A percentile compares a stretch with the other conserved stretches of the same genome.
phyloP scores from a whole-genome alignment of 37 sponge, comb jelly and placozoan species.

The Haliclona indistincta region DNA sequence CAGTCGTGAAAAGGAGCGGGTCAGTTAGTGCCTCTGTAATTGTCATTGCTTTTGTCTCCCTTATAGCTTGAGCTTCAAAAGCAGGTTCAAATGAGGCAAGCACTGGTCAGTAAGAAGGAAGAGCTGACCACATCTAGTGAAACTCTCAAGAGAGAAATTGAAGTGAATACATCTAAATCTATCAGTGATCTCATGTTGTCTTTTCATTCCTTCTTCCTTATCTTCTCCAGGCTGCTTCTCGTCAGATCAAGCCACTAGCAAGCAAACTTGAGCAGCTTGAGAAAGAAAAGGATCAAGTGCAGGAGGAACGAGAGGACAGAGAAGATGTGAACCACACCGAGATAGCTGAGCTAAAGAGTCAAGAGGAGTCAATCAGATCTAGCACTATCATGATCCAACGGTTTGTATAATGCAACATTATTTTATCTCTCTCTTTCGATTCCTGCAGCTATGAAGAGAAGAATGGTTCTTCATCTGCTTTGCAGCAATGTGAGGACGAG shows the following conservation, averaged over 20 bases:
- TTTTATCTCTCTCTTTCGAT: too few relatives aligned
- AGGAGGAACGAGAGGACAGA: conserved; percentile 24
- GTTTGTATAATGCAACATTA: too few relatives aligned
- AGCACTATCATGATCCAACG: conserved; percentile 15
- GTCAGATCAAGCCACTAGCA: conserved; percentile 38
- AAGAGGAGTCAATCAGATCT: conserved; percentile 2
- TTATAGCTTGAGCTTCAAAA: conserved; percentile 58
- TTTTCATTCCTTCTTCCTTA: background rate
- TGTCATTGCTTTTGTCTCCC: background rate
- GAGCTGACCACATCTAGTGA: conserved; percentile 40
- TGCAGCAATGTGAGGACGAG: conserved; percentile 17
- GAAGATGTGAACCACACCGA: conserved; percentile 26
- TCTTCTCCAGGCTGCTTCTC: conserved; percentile 15
- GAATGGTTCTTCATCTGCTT: background rate
- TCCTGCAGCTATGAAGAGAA: background rate
- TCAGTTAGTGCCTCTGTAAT: conserved; percentile 1
- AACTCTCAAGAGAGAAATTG: conserved; percentile 51
- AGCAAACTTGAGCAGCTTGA: conserved; percentile 24
- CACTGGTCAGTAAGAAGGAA: conserved; percentile 40
- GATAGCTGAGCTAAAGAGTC: conserved; percentile 11
- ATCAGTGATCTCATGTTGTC: background rate
- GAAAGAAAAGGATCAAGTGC: conserved; percentile 10
- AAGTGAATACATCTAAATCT: conserved; percentile 28
- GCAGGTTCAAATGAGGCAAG: conserved; percentile 45
- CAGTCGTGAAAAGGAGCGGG: conserved; percentile 55